phyloP scores from a whole-genome alignment of 2,113 vertebrate species.

The Cnemophilus loriae region DNA sequence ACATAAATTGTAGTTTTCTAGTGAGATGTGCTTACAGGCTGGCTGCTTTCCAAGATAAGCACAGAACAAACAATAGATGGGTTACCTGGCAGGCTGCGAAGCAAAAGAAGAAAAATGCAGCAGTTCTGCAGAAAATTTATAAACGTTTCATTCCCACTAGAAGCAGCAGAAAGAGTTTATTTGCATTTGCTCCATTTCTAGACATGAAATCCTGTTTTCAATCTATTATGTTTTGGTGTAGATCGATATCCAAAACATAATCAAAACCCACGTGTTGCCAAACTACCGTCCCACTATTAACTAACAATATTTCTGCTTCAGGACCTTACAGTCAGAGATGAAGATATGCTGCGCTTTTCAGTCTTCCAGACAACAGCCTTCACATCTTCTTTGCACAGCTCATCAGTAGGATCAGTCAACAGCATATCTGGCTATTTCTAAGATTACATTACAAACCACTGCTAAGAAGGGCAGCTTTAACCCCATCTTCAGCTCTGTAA shows the following conservation, averaged over 20 bases:
- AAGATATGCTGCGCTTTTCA: neutral
- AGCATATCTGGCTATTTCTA: neutral
- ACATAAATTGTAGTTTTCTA: slow-evolving; percentile 4
- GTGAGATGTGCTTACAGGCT: neutral
- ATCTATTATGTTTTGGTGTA: neutral
- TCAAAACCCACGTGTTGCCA: neutral
- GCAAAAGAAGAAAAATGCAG: neutral
- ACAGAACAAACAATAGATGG: neutral
- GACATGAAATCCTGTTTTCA: neutral
- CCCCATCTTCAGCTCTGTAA: neutral
- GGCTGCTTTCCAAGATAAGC: slow-evolving; percentile 10
- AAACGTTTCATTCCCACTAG: neutral
- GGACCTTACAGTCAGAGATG: neutral
- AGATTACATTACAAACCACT: neutral
- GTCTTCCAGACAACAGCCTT: neutral
- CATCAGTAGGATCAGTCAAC: neutral
- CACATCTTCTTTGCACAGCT: neutral
- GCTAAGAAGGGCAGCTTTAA: neutral
- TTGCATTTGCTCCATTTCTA: neutral
- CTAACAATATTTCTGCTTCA: neutral
- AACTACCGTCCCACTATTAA: neutral
- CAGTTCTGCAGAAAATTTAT: neutral
- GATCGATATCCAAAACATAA: neutral
- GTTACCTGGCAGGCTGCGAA: slow-evolving; percentile 1
- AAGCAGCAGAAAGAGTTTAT: neutral